Evolutionary conservation across 2,113 vertebrate species (phyloP).

Genomic region (Prinia subflava): DNA sequence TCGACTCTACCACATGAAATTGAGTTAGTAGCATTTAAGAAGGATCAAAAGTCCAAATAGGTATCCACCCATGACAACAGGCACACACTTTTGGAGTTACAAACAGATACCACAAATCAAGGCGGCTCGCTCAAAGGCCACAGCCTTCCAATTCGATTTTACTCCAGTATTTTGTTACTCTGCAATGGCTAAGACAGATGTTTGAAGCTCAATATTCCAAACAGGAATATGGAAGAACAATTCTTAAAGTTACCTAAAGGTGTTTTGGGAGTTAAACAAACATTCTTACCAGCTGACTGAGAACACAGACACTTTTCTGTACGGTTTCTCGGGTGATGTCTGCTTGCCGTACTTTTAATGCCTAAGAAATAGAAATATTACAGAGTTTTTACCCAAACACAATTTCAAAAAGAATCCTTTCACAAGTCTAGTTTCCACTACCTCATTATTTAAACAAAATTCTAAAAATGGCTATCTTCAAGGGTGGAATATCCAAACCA

Average conservation of each 20-base stretch:
- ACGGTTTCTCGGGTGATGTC: slow-evolving; percentile 97
- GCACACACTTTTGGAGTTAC: neutral
- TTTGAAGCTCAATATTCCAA: neutral
- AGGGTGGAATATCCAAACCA: neutral
- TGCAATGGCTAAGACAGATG: neutral
- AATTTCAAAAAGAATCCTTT: neutral
- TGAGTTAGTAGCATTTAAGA: neutral
- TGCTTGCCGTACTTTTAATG: slow-evolving; percentile 93
- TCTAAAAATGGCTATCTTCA: neutral
- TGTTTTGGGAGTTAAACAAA: neutral
- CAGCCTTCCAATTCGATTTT: neutral
- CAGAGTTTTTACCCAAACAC: neutral
- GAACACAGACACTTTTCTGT: slow-evolving; percentile 98
- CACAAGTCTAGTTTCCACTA: neutral
- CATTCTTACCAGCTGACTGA: slow-evolving; percentile 94
- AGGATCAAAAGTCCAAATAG: neutral
- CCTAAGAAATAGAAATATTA: slow-evolving; percentile 70
- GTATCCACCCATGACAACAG: neutral
- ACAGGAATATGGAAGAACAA: neutral
- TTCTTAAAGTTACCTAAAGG: neutral
- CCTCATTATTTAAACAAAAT: neutral
- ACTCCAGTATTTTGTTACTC: neutral
- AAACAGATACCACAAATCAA: neutral
- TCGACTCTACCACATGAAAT: neutral
- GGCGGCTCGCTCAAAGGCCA: neutral